Conservation (phyloP, 1,140 invertebrate species). For the Rhagoletis pomonella region DNA sequence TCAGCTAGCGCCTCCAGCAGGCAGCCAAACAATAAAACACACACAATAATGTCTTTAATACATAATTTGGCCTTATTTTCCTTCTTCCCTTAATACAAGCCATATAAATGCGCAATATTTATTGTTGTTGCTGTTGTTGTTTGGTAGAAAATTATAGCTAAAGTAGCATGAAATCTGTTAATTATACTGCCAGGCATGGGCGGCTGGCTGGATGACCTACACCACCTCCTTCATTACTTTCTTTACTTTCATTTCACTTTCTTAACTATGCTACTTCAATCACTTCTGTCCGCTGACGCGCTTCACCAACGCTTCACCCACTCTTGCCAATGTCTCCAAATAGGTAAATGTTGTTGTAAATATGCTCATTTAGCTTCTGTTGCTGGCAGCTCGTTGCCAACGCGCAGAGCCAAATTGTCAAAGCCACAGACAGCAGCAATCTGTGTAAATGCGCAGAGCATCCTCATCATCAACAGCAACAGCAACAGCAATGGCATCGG, state of each 20-base stretch:
- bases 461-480: neutral
- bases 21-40: neutral
- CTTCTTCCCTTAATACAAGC: neutral
- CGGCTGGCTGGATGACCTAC: neutral
- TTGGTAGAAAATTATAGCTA: constrained; percentile 26
- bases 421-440: constrained; percentile 23
- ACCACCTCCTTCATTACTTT: neutral
- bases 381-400: constrained; percentile 32
- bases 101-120: neutral
- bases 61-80: neutral
- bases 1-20: neutral
- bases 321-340: constrained; percentile 14
- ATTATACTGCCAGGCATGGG: constrained; percentile 13
- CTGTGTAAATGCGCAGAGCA: neutral
- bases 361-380: constrained; percentile 31
- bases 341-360: neutral
- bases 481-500: neutral
- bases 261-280: neutral
- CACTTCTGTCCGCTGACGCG: too few relatives aligned
- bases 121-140: neutral
- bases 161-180: constrained; percentile 50
- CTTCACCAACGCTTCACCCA: neutral
- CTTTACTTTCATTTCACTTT: neutral
- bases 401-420: constrained; percentile 9
- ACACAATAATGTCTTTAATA: neutral